Evolutionary conservation across 2,113 vertebrate genomes (phyloP).

Genomic region (Chrysemys picta): DNA sequence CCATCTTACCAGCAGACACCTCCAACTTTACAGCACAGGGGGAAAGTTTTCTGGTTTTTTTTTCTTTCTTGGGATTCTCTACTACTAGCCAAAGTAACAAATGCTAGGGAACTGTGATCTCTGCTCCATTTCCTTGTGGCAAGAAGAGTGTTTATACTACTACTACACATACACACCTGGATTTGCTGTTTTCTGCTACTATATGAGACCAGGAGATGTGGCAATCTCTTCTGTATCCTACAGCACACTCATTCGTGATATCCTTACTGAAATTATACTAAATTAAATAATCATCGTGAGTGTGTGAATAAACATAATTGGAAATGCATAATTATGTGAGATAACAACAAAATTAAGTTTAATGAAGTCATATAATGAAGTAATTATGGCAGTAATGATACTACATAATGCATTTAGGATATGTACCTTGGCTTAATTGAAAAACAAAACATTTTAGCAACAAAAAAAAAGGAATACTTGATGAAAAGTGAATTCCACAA

Average conservation of each 20-base stretch:
- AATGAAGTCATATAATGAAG: slow-evolving; percentile 23
- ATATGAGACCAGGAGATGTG: neutral
- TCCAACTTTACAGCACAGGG: neutral
- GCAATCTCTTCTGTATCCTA: neutral
- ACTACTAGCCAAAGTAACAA: neutral
- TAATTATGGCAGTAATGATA: slow-evolving; percentile 3
- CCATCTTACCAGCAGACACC: neutral
- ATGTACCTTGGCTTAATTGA: slow-evolving; percentile 3
- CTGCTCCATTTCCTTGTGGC: neutral
- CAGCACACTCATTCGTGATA: neutral
- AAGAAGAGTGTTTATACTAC: neutral
- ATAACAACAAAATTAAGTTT: slow-evolving; percentile 39
- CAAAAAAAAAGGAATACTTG: neutral
- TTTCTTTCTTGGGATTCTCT: neutral
- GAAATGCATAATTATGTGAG: slow-evolving; percentile 39
- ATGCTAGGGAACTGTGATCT: neutral
- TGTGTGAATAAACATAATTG: neutral
- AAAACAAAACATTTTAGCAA: slow-evolving; percentile 27
- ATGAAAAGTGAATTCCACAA: neutral
- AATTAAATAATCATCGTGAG: slow-evolving; percentile 26
- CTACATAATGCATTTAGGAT: neutral
- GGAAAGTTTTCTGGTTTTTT: neutral
- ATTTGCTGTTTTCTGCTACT: neutral
- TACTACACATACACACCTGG: neutral
- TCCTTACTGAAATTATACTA: neutral